phyloP scores from a whole-genome alignment of 1,140 invertebrate genomes.

The Agrypnia vestita region DNA sequence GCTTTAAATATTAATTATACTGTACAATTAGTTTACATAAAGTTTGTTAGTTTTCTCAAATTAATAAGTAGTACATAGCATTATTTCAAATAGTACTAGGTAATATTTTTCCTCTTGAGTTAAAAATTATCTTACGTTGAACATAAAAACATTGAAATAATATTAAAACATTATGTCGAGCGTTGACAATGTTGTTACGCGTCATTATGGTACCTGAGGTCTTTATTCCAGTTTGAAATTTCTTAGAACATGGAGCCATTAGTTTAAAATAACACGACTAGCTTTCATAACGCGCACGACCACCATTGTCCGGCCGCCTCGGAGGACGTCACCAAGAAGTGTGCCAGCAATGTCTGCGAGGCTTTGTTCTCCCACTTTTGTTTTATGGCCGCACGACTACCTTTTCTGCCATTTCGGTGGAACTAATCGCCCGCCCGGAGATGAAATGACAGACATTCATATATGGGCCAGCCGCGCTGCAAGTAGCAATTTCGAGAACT shows the following conservation, averaged over 20 bases:
- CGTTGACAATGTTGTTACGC: background rate
- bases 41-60: too few relatives aligned
- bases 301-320: conserved; percentile 1
- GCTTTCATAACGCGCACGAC: background rate
- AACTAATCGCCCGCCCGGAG: conserved; percentile 19
- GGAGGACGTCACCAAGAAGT: conserved; percentile 31
- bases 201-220: conserved; percentile 22
- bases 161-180: background rate
- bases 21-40: too few relatives aligned
- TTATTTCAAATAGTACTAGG: too few relatives aligned
- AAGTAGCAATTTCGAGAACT: conserved; percentile 28
- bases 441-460: conserved; percentile 7
- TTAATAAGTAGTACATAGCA: too few relatives aligned
- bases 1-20: too few relatives aligned
- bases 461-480: background rate
- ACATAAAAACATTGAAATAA: too few relatives aligned
- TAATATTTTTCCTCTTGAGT: too few relatives aligned
- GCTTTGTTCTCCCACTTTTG: conserved; percentile 24
- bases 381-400: conserved; percentile 32
- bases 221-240: background rate
- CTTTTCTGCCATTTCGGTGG: conserved; percentile 27
- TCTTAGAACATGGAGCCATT: background rate
- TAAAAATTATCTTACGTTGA: too few relatives aligned
- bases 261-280: conserved; percentile 26
- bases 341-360: conserved; percentile 20